Conservation (phyloP, 1,140 invertebrate genomes). For the Drosophila parvula region DNA sequence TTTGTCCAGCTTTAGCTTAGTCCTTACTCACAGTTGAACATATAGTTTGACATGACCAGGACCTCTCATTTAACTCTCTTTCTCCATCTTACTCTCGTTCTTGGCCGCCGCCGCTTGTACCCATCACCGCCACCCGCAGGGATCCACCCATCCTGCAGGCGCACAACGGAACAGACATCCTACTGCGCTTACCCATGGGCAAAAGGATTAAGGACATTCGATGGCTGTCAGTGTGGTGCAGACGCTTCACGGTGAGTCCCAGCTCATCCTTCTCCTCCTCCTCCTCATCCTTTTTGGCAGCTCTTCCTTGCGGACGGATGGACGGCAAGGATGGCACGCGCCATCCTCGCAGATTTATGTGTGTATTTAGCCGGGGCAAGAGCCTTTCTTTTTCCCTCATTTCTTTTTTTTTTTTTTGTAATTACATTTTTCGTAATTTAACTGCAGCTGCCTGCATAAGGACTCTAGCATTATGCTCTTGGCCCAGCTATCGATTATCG, state of each 20-base stretch:
- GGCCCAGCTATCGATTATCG: slow-evolving; percentile 52
- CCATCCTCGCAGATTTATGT: slow-evolving; percentile 69
- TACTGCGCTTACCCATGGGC: slow-evolving; percentile 92
- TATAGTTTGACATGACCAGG: slow-evolving; percentile 25
- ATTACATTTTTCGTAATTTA: slow-evolving; percentile 78
- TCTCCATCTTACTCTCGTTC: slow-evolving; percentile 24
- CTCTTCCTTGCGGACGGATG: slow-evolving; percentile 22
- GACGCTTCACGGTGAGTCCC: slow-evolving; percentile 92
- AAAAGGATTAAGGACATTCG: slow-evolving; percentile 93
- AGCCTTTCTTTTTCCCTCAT: slow-evolving; percentile 12
- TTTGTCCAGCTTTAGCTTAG: neutral
- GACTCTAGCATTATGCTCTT: slow-evolving; percentile 33
- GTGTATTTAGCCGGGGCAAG: slow-evolving; percentile 54
- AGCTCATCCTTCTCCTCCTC: slow-evolving; percentile 1
- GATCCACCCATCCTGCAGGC: slow-evolving; percentile 90
- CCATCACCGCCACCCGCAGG: slow-evolving; percentile 84
- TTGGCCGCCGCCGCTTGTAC: neutral
- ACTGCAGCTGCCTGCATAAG: slow-evolving; percentile 57
- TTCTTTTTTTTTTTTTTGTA: slow-evolving; percentile 50
- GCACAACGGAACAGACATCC: slow-evolving; percentile 91
- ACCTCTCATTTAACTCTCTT: slow-evolving; percentile 18
- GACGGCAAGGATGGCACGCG: slow-evolving; percentile 61
- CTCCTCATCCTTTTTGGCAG: slow-evolving; percentile 13
- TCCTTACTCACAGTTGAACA: slow-evolving; percentile 9
- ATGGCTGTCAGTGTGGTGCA: slow-evolving; percentile 96